A percentile compares a stretch with the other conserved stretches of the same genome.
These are phyloP conservation scores for Heliconius melpomene DNA, from an alignment of 1,140 invertebrate species.

Conservation along the genomic window DNA sequence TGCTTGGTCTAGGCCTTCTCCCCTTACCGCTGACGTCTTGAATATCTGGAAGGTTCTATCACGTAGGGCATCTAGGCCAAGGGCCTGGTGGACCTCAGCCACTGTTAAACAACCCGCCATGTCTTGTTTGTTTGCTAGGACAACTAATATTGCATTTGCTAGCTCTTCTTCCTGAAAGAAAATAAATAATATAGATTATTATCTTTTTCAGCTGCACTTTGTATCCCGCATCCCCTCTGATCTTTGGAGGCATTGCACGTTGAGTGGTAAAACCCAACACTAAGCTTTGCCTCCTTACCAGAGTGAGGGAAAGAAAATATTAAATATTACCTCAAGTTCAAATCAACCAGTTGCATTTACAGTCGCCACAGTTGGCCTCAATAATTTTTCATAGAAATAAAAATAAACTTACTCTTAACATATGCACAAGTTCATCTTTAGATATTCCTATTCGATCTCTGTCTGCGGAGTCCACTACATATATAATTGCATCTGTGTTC, in stretches of 20 bases:
- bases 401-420: slow-evolving; percentile 90
- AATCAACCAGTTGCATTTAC: too few species aligned
- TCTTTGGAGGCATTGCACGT: too few species aligned
- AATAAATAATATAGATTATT: too few species aligned
- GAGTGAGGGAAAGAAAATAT: too few species aligned
- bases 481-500: slow-evolving; percentile 99
- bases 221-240: too few species aligned
- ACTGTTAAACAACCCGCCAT: slow-evolving; percentile 98
- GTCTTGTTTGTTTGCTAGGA: slow-evolving; percentile 99
- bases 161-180: slow-evolving; percentile 95
- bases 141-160: slow-evolving; percentile 95
- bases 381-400: neutral
- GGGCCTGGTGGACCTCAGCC: slow-evolving; percentile 97
- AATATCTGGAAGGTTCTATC: slow-evolving; percentile 12
- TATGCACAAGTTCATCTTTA: slow-evolving; percentile 98
- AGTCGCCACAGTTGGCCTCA: too few species aligned
- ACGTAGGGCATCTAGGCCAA: slow-evolving; percentile 82
- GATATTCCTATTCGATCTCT: slow-evolving; percentile 99
- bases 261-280: too few species aligned
- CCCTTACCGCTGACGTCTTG: slow-evolving; percentile 87
- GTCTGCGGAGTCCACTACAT: slow-evolving; percentile 99
- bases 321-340: too few species aligned
- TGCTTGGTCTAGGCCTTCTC: slow-evolving; percentile 98
- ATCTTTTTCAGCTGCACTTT: too few species aligned
- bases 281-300: too few species aligned